These are phyloP conservation scores for Allygus modestus DNA, from an alignment of 2,888 invertebrate genomes.

Conservation along the genomic window DNA sequence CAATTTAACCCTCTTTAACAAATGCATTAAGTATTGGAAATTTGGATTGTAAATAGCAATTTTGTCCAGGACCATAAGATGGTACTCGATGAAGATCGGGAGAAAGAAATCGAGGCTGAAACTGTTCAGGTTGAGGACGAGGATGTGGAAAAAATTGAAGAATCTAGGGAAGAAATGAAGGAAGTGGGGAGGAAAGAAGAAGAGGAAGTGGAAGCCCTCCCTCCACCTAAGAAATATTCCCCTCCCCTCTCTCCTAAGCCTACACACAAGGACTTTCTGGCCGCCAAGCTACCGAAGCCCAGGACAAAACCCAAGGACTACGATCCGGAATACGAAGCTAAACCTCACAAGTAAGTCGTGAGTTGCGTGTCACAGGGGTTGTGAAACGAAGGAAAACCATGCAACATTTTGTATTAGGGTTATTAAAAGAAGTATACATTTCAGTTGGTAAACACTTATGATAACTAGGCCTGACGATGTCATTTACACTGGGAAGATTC, in stretches of 20 bases:
- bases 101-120: not conserved
- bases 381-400: too few species aligned
- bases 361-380: not conserved
- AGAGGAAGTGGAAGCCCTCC: not conserved
- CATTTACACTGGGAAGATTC: too few species aligned
- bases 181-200: not conserved
- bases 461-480: too few species aligned
- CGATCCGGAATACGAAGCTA: conserved; percentile 49
- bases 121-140: conserved; percentile 12
- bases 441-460: too few species aligned
- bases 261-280: not conserved
- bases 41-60: too few species aligned
- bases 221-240: not conserved
- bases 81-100: conserved; percentile 43
- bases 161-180: conserved; percentile 19
- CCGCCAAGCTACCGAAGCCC: conserved; percentile 9
- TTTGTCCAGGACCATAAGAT: conserved; percentile 64
- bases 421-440: too few species aligned
- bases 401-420: too few species aligned
- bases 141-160: not conserved
- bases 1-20: too few species aligned
- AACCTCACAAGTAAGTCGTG: conserved; percentile 51
- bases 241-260: conserved; percentile 17
- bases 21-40: too few species aligned
- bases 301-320: conserved; percentile 15